Evolutionary conservation across 2,888 invertebrate species (phyloP).

Genomic region (Aleiodes alternator): DNA sequence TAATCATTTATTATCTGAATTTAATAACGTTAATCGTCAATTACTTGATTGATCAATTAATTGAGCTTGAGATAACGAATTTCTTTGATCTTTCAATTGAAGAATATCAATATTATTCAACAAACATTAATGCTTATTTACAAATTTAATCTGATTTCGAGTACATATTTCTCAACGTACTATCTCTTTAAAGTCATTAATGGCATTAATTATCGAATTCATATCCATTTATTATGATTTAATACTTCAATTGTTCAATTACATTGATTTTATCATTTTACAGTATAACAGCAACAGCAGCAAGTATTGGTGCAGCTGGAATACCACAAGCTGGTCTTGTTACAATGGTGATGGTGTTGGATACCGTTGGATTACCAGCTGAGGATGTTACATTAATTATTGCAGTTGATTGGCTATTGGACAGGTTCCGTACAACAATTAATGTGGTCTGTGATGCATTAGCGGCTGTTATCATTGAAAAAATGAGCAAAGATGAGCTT

Average conservation of each 20-base stretch:
- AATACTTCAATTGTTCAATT: no score
- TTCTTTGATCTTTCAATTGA: not conserved
- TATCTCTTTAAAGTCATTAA: no score
- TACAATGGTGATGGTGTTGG: conserved; percentile 97
- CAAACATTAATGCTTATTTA: not conserved
- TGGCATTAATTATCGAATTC: no score
- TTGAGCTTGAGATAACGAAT: not conserved
- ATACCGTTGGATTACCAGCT: conserved; percentile 91
- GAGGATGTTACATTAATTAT: conserved; percentile 93
- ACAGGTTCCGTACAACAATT: conserved; percentile 91
- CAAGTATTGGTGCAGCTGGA: conserved; percentile 97
- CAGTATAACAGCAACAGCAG: conserved; percentile 97
- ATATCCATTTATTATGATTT: no score
- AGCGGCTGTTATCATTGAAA: conserved; percentile 93
- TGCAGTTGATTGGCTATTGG: conserved; percentile 95
- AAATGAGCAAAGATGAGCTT: conserved; percentile 87
- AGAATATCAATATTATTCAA: conserved; percentile 9
- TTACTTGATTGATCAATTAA: no score
- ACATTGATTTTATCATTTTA: conserved; percentile 11
- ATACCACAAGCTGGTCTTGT: conserved; percentile 97
- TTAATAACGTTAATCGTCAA: no score
- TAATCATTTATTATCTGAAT: no score
- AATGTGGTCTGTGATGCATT: conserved; percentile 97
- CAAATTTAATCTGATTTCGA: no score
- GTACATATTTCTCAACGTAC: no score